A percentile compares a stretch with the other conserved stretches of the same genome.
These are phyloP conservation scores for Ips typographus DNA, from an alignment of 1,140 invertebrate genomes.

Conservation along the genomic window DNA sequence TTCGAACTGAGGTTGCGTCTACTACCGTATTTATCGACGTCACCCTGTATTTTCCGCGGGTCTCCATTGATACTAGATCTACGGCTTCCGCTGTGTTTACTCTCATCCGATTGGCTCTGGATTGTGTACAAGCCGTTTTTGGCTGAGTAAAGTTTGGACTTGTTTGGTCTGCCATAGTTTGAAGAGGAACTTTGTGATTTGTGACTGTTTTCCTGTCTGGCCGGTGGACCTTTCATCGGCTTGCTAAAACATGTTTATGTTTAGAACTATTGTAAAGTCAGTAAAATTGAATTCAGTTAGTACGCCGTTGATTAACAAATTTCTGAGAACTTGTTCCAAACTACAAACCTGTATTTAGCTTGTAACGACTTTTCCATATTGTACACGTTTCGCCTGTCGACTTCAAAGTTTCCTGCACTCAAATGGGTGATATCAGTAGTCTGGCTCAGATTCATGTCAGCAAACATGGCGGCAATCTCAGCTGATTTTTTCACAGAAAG, in stretches of 20 bases:
- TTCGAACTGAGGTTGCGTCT: conserved; percentile 43
- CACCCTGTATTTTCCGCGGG: conserved; percentile 16
- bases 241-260: conserved; percentile 3
- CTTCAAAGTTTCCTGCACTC: conserved; percentile 39
- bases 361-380: conserved; percentile 35
- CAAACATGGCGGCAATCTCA: conserved; percentile 83
- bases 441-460: conserved; percentile 64
- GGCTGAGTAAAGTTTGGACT: conserved; percentile 46
- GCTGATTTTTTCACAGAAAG: conserved; percentile 84
- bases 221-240: conserved; percentile 9
- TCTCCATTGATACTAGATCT: conserved; percentile 41
- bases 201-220: background rate
- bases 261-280: background rate
- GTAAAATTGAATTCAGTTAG: background rate
- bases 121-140: conserved; percentile 51
- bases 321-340: background rate
- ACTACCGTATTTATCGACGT: conserved; percentile 5
- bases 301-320: background rate
- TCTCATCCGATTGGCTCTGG: conserved; percentile 51
- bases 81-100: conserved; percentile 37
- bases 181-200: conserved; percentile 10
- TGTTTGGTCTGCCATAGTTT: conserved; percentile 27
- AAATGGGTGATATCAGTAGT: conserved; percentile 52
- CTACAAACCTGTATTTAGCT: conserved; percentile 32
- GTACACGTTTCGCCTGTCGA: conserved; percentile 35